Conservation (phyloP, 2,888 invertebrate genomes). For the Antitype chi region DNA sequence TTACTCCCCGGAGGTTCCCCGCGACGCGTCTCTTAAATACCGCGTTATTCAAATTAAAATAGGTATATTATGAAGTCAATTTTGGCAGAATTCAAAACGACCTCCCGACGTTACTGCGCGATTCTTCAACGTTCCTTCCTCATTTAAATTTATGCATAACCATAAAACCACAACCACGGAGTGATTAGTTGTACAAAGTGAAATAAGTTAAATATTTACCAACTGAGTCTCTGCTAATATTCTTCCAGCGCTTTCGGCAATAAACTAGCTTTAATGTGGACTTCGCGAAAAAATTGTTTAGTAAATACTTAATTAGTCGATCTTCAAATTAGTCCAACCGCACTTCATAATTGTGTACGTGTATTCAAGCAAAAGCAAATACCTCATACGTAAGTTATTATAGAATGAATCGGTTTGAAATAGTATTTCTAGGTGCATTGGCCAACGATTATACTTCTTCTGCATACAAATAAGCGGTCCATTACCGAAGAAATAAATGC, state of each 20-base stretch:
- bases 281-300: constrained; percentile 10
- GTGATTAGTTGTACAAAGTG: constrained; percentile 57
- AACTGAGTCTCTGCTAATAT: constrained; percentile 14
- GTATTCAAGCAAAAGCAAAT: neutral
- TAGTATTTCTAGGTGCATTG: neutral
- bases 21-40: constrained; percentile 70
- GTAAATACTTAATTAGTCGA: constrained; percentile 6
- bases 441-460: neutral
- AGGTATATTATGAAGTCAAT: constrained; percentile 76
- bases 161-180: constrained; percentile 66
- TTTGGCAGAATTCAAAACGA: constrained; percentile 70
- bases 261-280: constrained; percentile 10
- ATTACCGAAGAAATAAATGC: constrained; percentile 11
- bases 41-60: constrained; percentile 80
- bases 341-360: constrained; percentile 9
- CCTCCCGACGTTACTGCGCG: constrained; percentile 62
- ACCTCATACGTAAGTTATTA: neutral
- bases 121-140: constrained; percentile 69
- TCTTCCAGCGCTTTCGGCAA: constrained; percentile 28
- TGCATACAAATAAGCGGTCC: neutral
- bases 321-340: neutral
- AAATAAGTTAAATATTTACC: constrained; percentile 61
- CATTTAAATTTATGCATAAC: constrained; percentile 75
- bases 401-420: neutral
- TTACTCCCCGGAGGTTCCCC: constrained; percentile 69